Evolutionary conservation across 2,797 vertebrate genomes (phyloP).

Genomic region (Scleropages formosus): DNA sequence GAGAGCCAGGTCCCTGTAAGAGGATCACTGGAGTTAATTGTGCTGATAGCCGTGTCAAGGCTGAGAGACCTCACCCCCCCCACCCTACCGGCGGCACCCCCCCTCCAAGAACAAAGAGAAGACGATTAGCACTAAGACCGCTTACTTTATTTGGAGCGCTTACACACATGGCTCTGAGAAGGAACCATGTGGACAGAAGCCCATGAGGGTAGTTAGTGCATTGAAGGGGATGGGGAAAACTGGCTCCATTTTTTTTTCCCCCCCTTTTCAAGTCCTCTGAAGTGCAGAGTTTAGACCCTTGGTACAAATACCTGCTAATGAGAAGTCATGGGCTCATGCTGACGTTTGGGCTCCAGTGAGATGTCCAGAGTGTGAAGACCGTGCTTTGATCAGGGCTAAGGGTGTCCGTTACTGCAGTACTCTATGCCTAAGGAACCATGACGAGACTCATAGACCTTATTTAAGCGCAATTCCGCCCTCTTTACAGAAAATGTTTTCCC

Average conservation of each 20-base stretch:
- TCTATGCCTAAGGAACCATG: too few relatives aligned
- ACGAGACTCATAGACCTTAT: too few relatives aligned
- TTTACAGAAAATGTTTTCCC: too few relatives aligned
- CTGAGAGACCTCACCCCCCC: background rate
- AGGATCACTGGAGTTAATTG: conserved; percentile 51
- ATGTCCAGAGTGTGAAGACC: too few relatives aligned
- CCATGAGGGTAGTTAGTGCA: background rate
- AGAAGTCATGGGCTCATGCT: too few relatives aligned
- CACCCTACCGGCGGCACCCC: too few relatives aligned
- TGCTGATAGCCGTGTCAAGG: conserved; percentile 3
- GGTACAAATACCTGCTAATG: too few relatives aligned
- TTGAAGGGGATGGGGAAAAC: background rate
- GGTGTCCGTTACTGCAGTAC: too few relatives aligned
- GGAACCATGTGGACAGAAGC: background rate
- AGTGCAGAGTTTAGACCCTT: too few relatives aligned
- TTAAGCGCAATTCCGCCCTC: too few relatives aligned
- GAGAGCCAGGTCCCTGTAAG: conserved; percentile 45
- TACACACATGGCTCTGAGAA: background rate
- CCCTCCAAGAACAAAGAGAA: background rate
- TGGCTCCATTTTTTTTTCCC: background rate
- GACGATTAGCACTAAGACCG: conserved; percentile 18
- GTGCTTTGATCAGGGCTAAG: too few relatives aligned
- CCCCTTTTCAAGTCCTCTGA: background rate
- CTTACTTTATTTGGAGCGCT: conserved; percentile 1
- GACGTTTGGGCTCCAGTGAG: too few relatives aligned